Base-by-base conservation (phyloP, 2,113 vertebrate genomes). In the Sorex fumeus region DNA sequence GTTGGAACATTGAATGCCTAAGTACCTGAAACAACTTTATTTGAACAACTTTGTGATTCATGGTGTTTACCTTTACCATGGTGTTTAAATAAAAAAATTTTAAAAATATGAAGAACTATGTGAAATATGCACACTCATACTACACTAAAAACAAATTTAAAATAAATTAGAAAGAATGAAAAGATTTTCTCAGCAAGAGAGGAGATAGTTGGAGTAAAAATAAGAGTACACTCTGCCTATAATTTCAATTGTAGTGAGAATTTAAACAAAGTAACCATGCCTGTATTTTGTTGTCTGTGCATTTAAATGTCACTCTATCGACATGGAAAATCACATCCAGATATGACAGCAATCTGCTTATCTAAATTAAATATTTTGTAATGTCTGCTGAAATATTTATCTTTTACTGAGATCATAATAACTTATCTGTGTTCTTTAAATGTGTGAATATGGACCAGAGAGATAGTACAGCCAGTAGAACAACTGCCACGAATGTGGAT, bases 341-440 rank as follows among this genome's bases (percentile, higher is more conserved):
- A 72, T 70, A 43, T 45, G 36, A 76, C 3, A 50, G 34, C 60
- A 47, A 71, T 15, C 45, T 76, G 43, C 21, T 83, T 91, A 25
- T 50, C 80, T 81, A 91, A 84, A 13, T 64, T 78, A 88, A 90
- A 85, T 88, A 78, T 53, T 40, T 72, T 50, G 47, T 50, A 50
- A 50, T 50, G 13, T 50, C 10, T 50, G 47, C 13, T 50, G 6
- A 50, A 50, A 50, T 13, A 50, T 50, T 50, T 7, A 6, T 84
- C 79, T 90, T 71, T 76, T 9, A 6, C 32, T 15, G 15, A 77
- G 12, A 77, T 76, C 6, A 77, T 28, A 8, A 76, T 82, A 84
- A 75, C 62, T 74, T n/a, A n/a, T 50, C 50, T 19, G 66, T 16
- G 30, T 2, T 15, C 40, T 92, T 87, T 76, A 71, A 93, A 91